Base-by-base conservation (phyloP, 2,888 invertebrate genomes). In the Sympetrum striolatum region DNA sequence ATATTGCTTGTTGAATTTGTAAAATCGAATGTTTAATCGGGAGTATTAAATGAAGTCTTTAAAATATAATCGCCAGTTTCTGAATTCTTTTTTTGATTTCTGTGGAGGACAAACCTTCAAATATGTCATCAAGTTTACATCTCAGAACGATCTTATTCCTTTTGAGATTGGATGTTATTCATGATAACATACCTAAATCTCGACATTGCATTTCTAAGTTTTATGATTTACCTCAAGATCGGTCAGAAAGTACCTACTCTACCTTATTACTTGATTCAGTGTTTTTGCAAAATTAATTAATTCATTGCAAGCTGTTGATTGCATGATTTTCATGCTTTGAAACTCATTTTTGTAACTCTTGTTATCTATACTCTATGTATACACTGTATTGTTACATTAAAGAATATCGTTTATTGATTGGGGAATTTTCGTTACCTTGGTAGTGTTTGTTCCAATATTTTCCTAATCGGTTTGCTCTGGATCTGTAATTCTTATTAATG, bases 401-500 rank as follows among this genome's bases (percentile, higher is more conserved):
- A 86, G 86, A 60, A 6, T 86, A 37, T 86, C 37, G 86, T 64
- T 60, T 64, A 58, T 86, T 39, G 64, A 53, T 82, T 86, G 86
- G 86, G 86, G 22, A 86, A 86, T 86, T 86, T 86, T 86, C 58
- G 86, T 86, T 64, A 86, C 60, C 86, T 60, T 86, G 58, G 86
- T 86, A 86, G 86, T 64, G 31, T 86, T 82, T 86, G 86, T 58
- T 60, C 86, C 86, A 60, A 86, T 64, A 37, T 39, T 60, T 64
- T 60, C 60, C 86, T 60, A 86, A 8, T 37, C 31, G 64, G 12
- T 60, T 37, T 60, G 64, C 6, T 39, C 31, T 73, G 53, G 18
- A 53, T 53, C 18, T 53, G 53, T 53, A 53, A 3, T 53, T 18
- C 18, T 53, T 18, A 53, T 53, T 53, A 53, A 18, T 18, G 5